Base-by-base conservation (phyloP, 2,113 vertebrate species). In the Falco punctatus region DNA sequence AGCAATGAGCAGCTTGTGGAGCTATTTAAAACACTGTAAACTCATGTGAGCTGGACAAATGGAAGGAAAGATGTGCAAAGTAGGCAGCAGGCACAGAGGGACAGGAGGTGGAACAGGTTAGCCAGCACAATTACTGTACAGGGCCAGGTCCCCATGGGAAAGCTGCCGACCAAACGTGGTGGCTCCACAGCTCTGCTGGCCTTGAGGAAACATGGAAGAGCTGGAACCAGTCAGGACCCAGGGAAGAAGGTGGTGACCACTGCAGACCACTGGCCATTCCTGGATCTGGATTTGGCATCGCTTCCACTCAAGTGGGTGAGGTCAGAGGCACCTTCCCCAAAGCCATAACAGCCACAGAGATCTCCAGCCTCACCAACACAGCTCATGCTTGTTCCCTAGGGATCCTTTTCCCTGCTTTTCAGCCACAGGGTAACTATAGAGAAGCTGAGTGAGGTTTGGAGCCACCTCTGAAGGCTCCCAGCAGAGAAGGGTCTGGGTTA, bases 251-350 rank as follows among this genome's bases (percentile, higher is more conserved):
- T 1, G 1, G 17, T 22, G 3, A 15, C 38, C 24, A 16, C 24
- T 2, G 1, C 3, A 5, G n/a, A 21, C 20, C 40, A 17, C 55
- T 44, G 22, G 32, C 18, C 12, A 1, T 58, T 59, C n/a, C 32
- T 59, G 16, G 38, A 19, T 61, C 59, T 66, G 38, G 9, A 3
- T 21, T 17, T 14, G 22, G 11, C 11, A 33, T 46, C 1, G 0
- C 15, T 69, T 69, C 54, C 40, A 30, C 33, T 16, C 2, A 2
- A 73, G 32, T 20, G 38, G 54, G 58, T 4, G 2, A 73, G 38
- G 24, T 16, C 54, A 61, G 35, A 54, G 38, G 9, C 38, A 38
- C 38, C 38, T 38, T 38, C 38, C 10, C 28, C 46, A 52, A 38
- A 73, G 40, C 13, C 19, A 13, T 3, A 2, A 15, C 22, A 59